Base-by-base conservation (phyloP, 2,888 invertebrate genomes). In the Drosophila villosipedis region DNA sequence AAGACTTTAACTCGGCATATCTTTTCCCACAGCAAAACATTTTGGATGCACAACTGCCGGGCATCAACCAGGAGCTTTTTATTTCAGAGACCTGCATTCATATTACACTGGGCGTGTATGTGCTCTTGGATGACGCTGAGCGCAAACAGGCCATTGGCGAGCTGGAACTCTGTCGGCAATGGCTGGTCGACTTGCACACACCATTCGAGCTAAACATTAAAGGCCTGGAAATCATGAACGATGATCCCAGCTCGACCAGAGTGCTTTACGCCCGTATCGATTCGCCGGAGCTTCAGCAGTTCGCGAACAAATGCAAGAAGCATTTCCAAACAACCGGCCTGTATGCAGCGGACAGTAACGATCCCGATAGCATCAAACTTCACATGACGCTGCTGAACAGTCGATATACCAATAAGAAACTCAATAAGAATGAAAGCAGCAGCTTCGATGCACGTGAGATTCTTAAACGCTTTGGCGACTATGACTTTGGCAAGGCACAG, bases 171-270 rank as follows among this genome's bases (percentile, higher is more conserved):
- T 97, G 96, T 85, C 95, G 95, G 3, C 73, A 91, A 65, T 83
- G 76, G 25, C 65, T 87, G 80, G 92, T 30, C 75, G 92, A 94
- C 16, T 50, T 89, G 1, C 89, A 93, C 53, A 92, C 94, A 60
- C 95, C 95, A 1, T 92, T 97, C 41, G 94, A 93, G 79, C 92
- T 97, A 10, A 93, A 94, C 73, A 78, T 97, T 39, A 94, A 95
- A 91, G 98, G 98, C 3, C 91, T 98, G 28, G 97, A 97, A 80
- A 97, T 97, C 84, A 98, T 98, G 98, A 98, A 98, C 92, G 98
- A 99, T 93, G 98, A 99, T 93, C 98, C 98, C 0, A 94, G 95
- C 62, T 95, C 96, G 61, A 96, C 97, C 0, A 94, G 96, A 91
- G 96, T 99, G 22, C 93, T 99, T 3, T 99, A 97, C 93, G 97